Evolutionary conservation across 2,888 invertebrate genomes (phyloP).

Genomic region (Colletes collaris): DNA sequence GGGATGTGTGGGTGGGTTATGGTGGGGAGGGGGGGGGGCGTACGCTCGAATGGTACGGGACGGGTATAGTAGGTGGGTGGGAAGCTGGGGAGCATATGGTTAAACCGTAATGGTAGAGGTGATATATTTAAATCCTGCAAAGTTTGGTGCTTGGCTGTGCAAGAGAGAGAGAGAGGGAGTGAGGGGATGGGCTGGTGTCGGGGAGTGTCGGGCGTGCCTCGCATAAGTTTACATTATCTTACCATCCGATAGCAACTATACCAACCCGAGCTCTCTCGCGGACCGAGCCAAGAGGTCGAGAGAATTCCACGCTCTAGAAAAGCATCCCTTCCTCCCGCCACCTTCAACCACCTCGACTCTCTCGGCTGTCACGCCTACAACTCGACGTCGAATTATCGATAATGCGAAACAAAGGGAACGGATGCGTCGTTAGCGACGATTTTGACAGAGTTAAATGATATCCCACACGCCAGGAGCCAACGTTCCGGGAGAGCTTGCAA

Average conservation of each 20-base stretch:
- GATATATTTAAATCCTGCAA: constrained; percentile 82
- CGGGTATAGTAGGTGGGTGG: constrained; percentile 31
- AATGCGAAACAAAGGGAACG: not conserved
- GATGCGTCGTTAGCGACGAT: not conserved
- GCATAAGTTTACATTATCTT: constrained; percentile 83
- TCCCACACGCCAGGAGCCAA: no score
- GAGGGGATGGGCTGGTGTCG: constrained; percentile 62
- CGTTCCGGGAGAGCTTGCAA: no score
- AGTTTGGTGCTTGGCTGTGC: constrained; percentile 77
- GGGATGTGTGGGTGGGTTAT: constrained; percentile 8
- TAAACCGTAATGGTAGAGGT: constrained; percentile 80
- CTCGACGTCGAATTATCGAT: constrained; percentile 30
- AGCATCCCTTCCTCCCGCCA: constrained; percentile 21
- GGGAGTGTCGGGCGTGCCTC: constrained; percentile 80
- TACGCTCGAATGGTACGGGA: constrained; percentile 46
- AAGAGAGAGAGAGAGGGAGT: constrained; percentile 59
- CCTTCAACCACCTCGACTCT: not conserved
- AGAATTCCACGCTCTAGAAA: constrained; percentile 49
- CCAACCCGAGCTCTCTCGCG: constrained; percentile 47
- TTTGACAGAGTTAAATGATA: not conserved
- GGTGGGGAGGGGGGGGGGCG: constrained; percentile 36
- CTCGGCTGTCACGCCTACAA: not conserved
- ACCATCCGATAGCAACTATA: constrained; percentile 80
- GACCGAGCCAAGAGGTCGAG: constrained; percentile 58
- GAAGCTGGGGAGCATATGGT: constrained; percentile 77